Evolutionary conservation across 35 echinoderm and acorn worm species (phyloP).

Genomic region (Lytechinus variegatus): DNA sequence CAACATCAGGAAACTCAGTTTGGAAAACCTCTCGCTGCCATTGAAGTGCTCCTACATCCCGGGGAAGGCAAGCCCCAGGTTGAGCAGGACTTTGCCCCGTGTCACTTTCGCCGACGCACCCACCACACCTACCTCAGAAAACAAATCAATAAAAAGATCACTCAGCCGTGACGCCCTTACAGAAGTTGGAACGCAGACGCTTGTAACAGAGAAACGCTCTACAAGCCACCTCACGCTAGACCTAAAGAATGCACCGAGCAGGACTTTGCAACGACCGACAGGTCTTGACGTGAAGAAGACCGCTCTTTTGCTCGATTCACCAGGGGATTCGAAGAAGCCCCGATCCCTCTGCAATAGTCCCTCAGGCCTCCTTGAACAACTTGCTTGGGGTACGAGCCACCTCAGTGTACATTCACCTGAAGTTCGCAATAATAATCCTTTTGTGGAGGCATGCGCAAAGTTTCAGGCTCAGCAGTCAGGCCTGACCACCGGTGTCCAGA

Average conservation of each 20-base stretch:
- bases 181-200: conserved; percentile 39
- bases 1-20: conserved; percentile 28
- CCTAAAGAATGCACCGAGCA: conserved; percentile 36
- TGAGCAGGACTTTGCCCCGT: conserved; percentile 46
- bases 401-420: conserved; percentile 95
- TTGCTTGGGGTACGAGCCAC: conserved; percentile 86
- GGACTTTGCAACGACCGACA: conserved; percentile 77
- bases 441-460: conserved; percentile 91
- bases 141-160: conserved; percentile 70
- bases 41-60: conserved; percentile 47
- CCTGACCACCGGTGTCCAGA: background rate
- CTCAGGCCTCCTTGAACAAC: conserved; percentile 67
- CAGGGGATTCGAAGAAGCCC: conserved; percentile 75
- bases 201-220: conserved; percentile 1
- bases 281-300: conserved; percentile 89
- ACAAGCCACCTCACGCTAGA: conserved; percentile 35
- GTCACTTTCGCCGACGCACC: conserved; percentile 57
- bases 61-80: conserved; percentile 35
- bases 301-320: conserved; percentile 68
- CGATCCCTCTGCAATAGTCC: conserved; percentile 74
- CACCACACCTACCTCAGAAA: conserved; percentile 71
- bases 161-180: conserved; percentile 71
- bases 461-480: conserved; percentile 63
- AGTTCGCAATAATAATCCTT: conserved; percentile 84
- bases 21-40: conserved; percentile 35